phyloP scores from a whole-genome alignment of 2,888 invertebrate species.

The Watsonalla binaria region DNA sequence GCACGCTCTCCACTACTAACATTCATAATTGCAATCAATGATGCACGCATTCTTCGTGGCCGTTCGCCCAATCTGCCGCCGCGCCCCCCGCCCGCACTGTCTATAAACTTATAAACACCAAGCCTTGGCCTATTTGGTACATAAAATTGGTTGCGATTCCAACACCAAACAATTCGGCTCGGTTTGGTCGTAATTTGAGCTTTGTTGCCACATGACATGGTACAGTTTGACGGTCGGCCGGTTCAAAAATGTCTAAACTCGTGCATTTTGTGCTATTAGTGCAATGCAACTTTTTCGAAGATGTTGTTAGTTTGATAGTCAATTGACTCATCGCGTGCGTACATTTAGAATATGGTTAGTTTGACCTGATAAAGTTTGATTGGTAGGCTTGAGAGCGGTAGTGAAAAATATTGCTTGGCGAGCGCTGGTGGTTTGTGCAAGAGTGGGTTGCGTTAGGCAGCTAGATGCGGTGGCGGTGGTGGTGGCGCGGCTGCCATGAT shows the following conservation, averaged over 20 bases:
- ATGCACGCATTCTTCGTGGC: constrained; percentile 23
- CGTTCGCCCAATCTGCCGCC: background rate
- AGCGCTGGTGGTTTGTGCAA: background rate
- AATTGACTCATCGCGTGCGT: too few relatives aligned
- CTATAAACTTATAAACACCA: background rate
- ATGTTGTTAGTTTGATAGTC: too few relatives aligned
- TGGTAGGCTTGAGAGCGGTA: too few relatives aligned
- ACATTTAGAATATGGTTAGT: too few relatives aligned
- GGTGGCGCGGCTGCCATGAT: constrained; percentile 5
- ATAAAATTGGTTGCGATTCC: background rate
- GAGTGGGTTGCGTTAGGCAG: background rate
- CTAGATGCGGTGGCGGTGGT: constrained; percentile 1
- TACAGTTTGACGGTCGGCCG: background rate
- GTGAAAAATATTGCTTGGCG: too few relatives aligned
- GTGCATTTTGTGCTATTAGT: too few relatives aligned
- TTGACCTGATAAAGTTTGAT: too few relatives aligned
- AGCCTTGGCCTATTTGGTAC: constrained; percentile 2
- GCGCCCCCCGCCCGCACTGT: background rate
- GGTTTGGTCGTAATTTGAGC: background rate
- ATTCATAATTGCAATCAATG: constrained; percentile 45
- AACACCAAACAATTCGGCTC: background rate
- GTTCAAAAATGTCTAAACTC: background rate
- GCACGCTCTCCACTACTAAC: constrained; percentile 41
- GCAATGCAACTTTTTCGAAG: too few relatives aligned
- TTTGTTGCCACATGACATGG: background rate